phyloP scores from a whole-genome alignment of 2,113 vertebrate genomes.

The Numenius arquata region DNA sequence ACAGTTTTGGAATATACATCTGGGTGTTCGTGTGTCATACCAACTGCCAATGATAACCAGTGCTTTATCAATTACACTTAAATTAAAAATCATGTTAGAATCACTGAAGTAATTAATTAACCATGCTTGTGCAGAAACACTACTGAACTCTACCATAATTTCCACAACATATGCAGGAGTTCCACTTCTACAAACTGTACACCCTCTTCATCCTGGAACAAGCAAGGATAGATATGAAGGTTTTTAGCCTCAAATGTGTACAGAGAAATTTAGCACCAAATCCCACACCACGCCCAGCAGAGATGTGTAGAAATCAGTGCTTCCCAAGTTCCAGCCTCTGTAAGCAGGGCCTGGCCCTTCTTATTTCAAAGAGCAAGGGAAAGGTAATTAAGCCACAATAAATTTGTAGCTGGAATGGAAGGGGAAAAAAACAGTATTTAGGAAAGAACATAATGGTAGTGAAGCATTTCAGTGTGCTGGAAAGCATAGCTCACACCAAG shows the following conservation, averaged over 20 bases:
- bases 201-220: background rate
- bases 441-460: background rate
- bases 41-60: background rate
- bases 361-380: background rate
- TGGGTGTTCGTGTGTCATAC: conserved; percentile 21
- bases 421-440: background rate
- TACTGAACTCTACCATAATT: background rate
- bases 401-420: background rate
- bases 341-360: background rate
- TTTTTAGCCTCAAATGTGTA: background rate
- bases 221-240: background rate
- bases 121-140: background rate
- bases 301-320: background rate
- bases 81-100: background rate
- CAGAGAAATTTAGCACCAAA: background rate
- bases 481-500: background rate
- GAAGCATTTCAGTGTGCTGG: background rate
- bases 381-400: background rate
- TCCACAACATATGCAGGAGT: background rate
- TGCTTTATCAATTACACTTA: background rate
- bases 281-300: background rate
- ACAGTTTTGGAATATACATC: conserved; percentile 34
- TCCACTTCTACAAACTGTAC: background rate
- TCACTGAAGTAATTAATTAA: background rate
- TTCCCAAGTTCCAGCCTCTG: background rate